Evolutionary conservation across 2,113 vertebrate species (phyloP).

Genomic region (Morone saxatilis): DNA sequence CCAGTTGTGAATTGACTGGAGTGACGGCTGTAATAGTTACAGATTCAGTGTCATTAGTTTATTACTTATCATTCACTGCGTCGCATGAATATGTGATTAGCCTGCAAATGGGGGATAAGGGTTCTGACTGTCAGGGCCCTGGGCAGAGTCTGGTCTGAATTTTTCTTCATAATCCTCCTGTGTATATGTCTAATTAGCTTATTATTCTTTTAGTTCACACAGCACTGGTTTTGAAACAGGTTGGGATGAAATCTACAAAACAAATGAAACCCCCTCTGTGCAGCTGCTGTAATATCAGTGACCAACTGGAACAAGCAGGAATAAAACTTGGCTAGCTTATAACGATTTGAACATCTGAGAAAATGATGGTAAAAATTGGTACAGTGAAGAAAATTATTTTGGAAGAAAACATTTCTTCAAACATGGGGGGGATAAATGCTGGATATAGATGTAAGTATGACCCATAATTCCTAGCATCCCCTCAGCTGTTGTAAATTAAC

Average conservation of each 20-base stretch:
- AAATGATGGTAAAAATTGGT: not conserved
- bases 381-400: not conserved
- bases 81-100: conserved; percentile 1
- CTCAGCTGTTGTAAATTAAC: not conserved
- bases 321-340: conserved; percentile 12
- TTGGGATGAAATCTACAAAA: conserved; percentile 36
- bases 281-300: conserved; percentile 31
- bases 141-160: not conserved
- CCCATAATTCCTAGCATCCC: not conserved
- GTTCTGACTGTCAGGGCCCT: not conserved
- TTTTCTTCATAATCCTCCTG: conserved; percentile 18
- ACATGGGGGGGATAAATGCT: not conserved
- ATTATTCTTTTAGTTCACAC: conserved; percentile 41
- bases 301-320: conserved; percentile 36
- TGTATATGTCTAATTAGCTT: conserved; percentile 34
- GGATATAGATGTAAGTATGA: not conserved
- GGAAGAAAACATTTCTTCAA: not conserved
- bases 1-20: conserved; percentile 18
- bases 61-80: conserved; percentile 13
- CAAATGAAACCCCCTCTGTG: conserved; percentile 33
- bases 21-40: conserved; percentile 17
- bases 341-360: conserved; percentile 17
- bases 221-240: conserved; percentile 30
- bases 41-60: conserved; percentile 22
- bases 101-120: not conserved